These are phyloP conservation scores for Eucidaris tribuloides DNA, from an alignment of 35 echinoderm and acorn worm genomes.

Conservation along the genomic window DNA sequence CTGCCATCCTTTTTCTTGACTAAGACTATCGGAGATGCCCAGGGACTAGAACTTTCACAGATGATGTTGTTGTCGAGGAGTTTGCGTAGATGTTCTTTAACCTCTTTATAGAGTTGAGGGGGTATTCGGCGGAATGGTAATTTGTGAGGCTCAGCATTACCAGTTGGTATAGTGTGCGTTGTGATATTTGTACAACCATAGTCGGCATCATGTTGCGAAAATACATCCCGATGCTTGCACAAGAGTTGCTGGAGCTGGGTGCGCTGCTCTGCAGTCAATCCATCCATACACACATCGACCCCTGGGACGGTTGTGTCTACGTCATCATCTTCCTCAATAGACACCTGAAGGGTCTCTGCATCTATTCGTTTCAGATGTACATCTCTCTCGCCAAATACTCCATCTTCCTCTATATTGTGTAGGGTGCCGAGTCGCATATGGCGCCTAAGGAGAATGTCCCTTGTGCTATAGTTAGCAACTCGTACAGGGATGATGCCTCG, in stretches of 20 bases:
- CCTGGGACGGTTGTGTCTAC: not conserved
- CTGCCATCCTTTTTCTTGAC: conserved; percentile 36
- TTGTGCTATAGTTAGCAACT: not conserved
- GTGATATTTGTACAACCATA: not conserved
- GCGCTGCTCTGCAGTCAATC: not conserved
- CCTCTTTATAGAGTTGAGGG: not conserved
- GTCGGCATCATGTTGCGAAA: not conserved
- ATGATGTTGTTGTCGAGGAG: not conserved
- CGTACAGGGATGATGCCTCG: not conserved
- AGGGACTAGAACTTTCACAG: not conserved
- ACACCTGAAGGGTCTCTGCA: not conserved
- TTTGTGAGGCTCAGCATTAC: not conserved
- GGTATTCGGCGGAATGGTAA: not conserved
- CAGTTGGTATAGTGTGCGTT: not conserved
- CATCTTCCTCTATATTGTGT: not conserved
- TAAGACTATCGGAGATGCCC: not conserved
- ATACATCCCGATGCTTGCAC: not conserved
- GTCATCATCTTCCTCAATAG: not conserved
- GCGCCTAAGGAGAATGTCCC: not conserved
- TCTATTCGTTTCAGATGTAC: not conserved
- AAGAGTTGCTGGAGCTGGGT: not conserved
- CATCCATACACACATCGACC: not conserved
- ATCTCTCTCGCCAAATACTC: not conserved
- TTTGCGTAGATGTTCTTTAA: not conserved
- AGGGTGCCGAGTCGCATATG: not conserved